Percentiles rank a stretch among this genome's conserved stretches.
phyloP scores from a whole-genome alignment of 2,888 invertebrate genomes.

The Psococerastis gibbosa region DNA sequence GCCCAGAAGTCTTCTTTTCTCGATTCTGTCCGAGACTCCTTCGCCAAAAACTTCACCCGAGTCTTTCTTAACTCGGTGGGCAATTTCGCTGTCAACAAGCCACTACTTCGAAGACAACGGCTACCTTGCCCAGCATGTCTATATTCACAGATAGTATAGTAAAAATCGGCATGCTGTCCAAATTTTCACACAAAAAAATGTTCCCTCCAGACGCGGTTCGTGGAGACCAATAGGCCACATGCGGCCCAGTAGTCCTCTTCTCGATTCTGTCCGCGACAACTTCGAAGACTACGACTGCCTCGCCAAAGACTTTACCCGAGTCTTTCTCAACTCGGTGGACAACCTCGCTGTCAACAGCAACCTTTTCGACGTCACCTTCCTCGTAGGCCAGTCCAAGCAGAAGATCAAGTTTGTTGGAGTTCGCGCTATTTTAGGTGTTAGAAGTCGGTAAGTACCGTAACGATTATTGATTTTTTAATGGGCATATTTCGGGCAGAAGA shows the following conservation, averaged over 20 bases:
- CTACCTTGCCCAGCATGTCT: too few species aligned
- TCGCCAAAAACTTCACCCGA: constrained; percentile 80
- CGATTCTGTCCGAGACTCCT: constrained; percentile 83
- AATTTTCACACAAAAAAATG: too few species aligned
- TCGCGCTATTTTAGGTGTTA: constrained; percentile 73
- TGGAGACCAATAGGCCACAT: constrained; percentile 91
- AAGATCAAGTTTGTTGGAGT: constrained; percentile 82
- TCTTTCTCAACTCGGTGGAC: constrained; percentile 68
- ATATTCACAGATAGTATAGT: too few species aligned
- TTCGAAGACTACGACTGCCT: constrained; percentile 89
- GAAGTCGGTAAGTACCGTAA: constrained; percentile 49
- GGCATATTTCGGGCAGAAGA: too few species aligned
- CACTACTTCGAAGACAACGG: too few species aligned
- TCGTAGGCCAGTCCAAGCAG: constrained; percentile 82
- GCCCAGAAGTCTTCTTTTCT: constrained; percentile 78
- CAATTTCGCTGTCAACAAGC: constrained; percentile 54
- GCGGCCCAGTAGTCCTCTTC: constrained; percentile 78
- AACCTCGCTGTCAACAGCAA: constrained; percentile 60
- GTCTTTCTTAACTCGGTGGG: constrained; percentile 73
- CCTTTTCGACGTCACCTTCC: constrained; percentile 76
- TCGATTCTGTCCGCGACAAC: constrained; percentile 83
- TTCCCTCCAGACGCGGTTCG: constrained; percentile 40
- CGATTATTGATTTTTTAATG: too few species aligned
- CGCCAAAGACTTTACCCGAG: constrained; percentile 78
- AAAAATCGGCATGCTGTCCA: too few species aligned